phyloP scores from a whole-genome alignment of 2,113 vertebrate species.

The Pluvianellus socialis region DNA sequence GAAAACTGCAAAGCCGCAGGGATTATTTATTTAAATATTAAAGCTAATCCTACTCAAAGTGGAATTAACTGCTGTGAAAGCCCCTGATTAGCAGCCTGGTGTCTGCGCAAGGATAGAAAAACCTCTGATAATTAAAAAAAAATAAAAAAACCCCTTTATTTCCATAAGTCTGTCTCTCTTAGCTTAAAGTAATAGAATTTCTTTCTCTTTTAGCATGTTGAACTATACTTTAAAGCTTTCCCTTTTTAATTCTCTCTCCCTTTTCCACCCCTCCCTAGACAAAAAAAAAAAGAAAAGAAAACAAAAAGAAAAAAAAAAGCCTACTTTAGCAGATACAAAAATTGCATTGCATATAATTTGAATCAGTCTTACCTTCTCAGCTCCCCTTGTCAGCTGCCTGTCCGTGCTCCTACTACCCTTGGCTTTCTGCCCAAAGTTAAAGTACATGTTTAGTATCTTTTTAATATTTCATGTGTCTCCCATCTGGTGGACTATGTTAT shows the following conservation, averaged over 20 bases:
- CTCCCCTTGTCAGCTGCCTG: background rate
- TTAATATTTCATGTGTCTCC: slow-evolving; percentile 23
- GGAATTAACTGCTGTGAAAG: slow-evolving; percentile 53
- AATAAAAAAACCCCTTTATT: background rate
- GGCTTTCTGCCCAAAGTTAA: background rate
- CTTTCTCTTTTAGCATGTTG: background rate
- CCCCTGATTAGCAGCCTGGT: slow-evolving; percentile 40
- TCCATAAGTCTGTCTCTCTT: background rate
- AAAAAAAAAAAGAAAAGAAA: background rate
- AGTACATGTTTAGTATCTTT: background rate
- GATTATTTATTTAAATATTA: slow-evolving; percentile 50
- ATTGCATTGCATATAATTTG: background rate
- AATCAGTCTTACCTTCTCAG: background rate
- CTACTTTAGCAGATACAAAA: background rate
- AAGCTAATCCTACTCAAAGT: slow-evolving; percentile 38
- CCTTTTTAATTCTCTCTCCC: background rate
- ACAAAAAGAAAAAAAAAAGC: background rate
- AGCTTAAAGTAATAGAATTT: slow-evolving; percentile 13
- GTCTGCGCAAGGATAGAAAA: slow-evolving; percentile 29
- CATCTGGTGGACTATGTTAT: background rate
- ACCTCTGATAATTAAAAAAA: slow-evolving; percentile 45
- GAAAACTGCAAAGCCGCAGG: background rate
- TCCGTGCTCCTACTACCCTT: background rate
- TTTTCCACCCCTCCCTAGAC: background rate
- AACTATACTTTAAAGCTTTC: background rate